These are phyloP conservation scores for Chlorodrepanis virens DNA, from an alignment of 2,113 vertebrate genomes.

Conservation along the genomic window DNA sequence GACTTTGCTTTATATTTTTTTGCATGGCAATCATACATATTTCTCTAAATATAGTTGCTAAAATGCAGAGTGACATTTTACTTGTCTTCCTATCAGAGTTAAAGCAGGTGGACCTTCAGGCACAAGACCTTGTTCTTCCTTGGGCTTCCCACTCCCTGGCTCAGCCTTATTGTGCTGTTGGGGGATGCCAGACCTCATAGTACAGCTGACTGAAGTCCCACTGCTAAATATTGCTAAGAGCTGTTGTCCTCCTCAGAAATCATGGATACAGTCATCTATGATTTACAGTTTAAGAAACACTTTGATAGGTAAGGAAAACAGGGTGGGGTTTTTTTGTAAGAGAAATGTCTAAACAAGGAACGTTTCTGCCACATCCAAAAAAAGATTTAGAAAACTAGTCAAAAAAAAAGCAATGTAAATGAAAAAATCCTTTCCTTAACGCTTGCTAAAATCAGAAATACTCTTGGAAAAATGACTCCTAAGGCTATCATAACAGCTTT, in stretches of 20 bases:
- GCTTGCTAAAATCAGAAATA: neutral
- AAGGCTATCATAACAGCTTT: neutral
- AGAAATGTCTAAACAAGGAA: neutral
- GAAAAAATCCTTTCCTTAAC: neutral
- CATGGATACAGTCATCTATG: neutral
- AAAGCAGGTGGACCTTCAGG: neutral
- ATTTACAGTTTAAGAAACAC: neutral
- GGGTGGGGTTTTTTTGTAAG: neutral
- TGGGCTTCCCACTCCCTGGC: neutral
- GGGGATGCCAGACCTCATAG: neutral
- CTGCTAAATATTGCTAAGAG: neutral
- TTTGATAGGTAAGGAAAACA: neutral
- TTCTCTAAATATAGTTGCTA: neutral
- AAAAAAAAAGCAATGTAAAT: neutral
- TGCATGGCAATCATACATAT: neutral
- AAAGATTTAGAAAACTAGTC: neutral
- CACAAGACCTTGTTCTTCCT: neutral
- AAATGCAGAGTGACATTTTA: neutral
- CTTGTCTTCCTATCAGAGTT: neutral
- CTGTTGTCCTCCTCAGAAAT: neutral
- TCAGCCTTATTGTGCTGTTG: accelerated
- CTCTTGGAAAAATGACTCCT: neutral
- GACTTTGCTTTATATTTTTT: neutral
- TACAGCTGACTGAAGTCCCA: neutral
- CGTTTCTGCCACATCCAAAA: neutral